Base-by-base conservation (phyloP, 1,140 invertebrate genomes). In the Drosophila tani region DNA sequence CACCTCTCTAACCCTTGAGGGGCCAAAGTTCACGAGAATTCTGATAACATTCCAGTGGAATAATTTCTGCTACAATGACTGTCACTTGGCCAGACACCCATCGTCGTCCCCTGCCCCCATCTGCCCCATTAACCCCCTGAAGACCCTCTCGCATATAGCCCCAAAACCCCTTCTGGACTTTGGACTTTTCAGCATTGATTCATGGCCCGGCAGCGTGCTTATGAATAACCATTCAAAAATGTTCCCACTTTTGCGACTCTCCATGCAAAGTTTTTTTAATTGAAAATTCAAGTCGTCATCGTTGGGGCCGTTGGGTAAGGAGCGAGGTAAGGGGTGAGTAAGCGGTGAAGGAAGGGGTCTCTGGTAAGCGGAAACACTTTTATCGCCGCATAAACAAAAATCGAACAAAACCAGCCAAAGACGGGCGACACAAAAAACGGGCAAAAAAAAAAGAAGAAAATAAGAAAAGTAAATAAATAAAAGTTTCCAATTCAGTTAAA, bases 191-290 rank as follows among this genome's bases (percentile, higher is more conserved):
- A 57, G 75, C 83, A 87, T 86, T 86, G 79, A 86, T 87, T 86
- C 82, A 87, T 79, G 69, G 59, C 76, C 57, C 43, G 45, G 75
- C 66, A 50, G 45, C 75, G 57, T 79, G 68, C 75, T 79, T 87
- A 79, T 86, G 82, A 86, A 86, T 86, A 87, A 82, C 75, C 70
- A 82, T 86, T 86, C 82, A 87, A 43, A 60, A 86, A 86, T 76
- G 70, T 51, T 65, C 57, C 68, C 47, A 47, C 40, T 43, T 29
- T 50, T 15, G 29, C 64, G 27, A 17, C 51, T 71, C 35, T 11
- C 35, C n/a, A 15, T 73, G 19, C 45, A 73, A 73, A 73, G 66
- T 73, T 63, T 63, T 81, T 86, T 85, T 85, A 85, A 87, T 86
- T 86, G 83, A 82, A 86, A 87, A 75, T 70, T 84, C 82, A 86